These are phyloP conservation scores for Sapayoa aenigma DNA, from an alignment of 2,113 vertebrate species.

Conservation along the genomic window DNA sequence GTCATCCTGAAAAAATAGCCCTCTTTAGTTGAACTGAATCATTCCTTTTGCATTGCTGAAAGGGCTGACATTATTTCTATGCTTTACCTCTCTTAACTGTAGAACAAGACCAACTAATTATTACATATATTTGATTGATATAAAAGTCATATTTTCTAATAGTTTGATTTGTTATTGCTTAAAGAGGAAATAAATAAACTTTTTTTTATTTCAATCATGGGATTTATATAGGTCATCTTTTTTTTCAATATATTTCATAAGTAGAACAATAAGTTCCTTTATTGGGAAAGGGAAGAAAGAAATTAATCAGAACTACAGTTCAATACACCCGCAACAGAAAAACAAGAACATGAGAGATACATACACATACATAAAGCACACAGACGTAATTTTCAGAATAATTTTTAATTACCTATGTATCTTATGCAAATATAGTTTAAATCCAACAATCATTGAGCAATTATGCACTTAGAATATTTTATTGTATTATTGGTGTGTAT, in stretches of 20 bases:
- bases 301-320: not conserved
- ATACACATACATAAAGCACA: not conserved
- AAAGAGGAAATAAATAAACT: not conserved
- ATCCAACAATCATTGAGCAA: not conserved
- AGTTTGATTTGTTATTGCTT: not conserved
- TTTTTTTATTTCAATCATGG: not conserved
- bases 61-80: not conserved
- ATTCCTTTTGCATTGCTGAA: not conserved
- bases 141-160: not conserved
- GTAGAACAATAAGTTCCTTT: not conserved
- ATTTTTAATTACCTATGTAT: not conserved
- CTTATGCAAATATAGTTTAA: not conserved
- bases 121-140: not conserved
- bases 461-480: not conserved
- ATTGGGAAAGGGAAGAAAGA: not conserved
- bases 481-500: not conserved
- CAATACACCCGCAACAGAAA: not conserved
- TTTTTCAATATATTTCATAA: not conserved
- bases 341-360: not conserved
- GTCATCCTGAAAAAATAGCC: not conserved
- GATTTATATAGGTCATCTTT: not conserved
- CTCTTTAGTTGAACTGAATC: not conserved
- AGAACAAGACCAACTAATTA: not conserved
- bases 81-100: not conserved
- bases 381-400: not conserved